Conservation (phyloP, 2,888 invertebrate genomes). For the Sussaba pulchella region DNA sequence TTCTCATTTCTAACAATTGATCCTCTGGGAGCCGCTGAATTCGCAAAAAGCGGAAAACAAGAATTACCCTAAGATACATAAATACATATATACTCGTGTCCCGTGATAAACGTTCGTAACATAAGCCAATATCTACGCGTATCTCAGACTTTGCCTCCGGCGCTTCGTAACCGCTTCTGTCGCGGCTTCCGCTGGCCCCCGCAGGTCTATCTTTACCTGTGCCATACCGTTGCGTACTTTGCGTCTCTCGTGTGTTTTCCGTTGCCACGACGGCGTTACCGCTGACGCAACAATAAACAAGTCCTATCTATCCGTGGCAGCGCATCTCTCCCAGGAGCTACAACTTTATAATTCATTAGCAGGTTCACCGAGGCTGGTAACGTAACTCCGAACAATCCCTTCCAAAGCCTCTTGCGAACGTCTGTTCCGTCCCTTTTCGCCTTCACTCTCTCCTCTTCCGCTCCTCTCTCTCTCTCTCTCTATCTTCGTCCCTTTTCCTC, state of each 20-base stretch:
- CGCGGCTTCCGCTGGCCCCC: conserved; percentile 37
- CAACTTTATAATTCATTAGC: conserved; percentile 68
- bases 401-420: conserved; percentile 1
- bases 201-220: conserved; percentile 20
- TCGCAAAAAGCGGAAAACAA: too few species aligned
- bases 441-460: neutral
- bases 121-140: conserved; percentile 39
- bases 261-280: neutral
- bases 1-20: too few species aligned
- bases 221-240: too few species aligned
- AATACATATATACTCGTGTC: conserved; percentile 23
- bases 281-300: conserved; percentile 67
- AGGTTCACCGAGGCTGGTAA: conserved; percentile 31
- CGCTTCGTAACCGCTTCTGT: conserved; percentile 16
- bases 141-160: conserved; percentile 57
- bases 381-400: neutral
- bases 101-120: conserved; percentile 25
- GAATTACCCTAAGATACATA: too few species aligned
- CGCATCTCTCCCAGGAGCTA: conserved; percentile 64
- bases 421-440: conserved; percentile 14
- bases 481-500: neutral
- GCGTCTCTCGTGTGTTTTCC: neutral
- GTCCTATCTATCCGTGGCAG: conserved; percentile 61
- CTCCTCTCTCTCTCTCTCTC: too few species aligned
- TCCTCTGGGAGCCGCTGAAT: too few species aligned